phyloP scores from a whole-genome alignment of 2,797 vertebrate genomes.

The Eulemur coronatus region DNA sequence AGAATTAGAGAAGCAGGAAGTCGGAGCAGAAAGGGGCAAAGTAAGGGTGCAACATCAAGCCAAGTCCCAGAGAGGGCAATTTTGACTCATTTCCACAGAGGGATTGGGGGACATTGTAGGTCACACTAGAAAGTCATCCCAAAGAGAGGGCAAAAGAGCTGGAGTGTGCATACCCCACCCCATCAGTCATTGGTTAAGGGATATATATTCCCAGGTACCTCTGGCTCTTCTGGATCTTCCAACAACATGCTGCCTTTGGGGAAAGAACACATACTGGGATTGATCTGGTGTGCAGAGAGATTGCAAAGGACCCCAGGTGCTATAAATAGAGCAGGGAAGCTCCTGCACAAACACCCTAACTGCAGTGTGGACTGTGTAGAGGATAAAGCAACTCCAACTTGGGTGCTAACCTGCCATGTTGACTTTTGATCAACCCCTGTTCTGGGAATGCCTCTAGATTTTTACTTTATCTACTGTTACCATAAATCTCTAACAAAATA shows the following conservation, averaged over 20 bases:
- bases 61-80: neutral
- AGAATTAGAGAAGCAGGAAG: neutral
- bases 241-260: neutral
- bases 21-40: neutral
- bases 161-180: fast-evolving
- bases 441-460: neutral
- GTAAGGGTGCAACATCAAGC: neutral
- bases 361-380: neutral
- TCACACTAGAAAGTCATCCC: neutral
- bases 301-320: neutral
- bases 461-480: neutral
- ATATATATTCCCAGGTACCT: neutral
- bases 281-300: neutral
- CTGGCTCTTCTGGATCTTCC: neutral
- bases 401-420: neutral
- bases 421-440: neutral
- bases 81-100: neutral
- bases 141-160: neutral
- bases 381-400: neutral
- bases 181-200: neutral
- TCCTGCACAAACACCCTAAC: neutral
- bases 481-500: neutral
- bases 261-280: neutral
- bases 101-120: neutral
- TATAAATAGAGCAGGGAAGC: neutral